Base-by-base conservation (phyloP, 2,113 vertebrate species). In the Dascyllus trimaculatus region DNA sequence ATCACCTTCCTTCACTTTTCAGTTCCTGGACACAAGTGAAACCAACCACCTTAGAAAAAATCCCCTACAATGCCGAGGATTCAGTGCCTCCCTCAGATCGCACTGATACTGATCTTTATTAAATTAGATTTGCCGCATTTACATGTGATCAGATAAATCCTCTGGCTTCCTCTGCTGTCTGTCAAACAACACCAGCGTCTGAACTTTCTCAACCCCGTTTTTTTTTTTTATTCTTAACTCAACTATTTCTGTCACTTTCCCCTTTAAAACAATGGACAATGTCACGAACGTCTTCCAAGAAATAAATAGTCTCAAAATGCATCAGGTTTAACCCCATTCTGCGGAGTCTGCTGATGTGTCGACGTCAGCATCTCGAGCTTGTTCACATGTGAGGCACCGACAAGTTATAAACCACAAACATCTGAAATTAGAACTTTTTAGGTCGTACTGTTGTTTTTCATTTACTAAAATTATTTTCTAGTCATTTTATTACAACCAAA, bases 1-100 rank as follows among this genome's bases (percentile, higher is more conserved):
- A 79, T 59, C 63, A 1, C 57, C 51, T 54, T 52, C 14, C 21
- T 24, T 73, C 14, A 51, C 10, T 32, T 73, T 24, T 24, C 15
- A 51, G 48, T 35, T 69, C 3, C 73, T 64, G 45, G 58, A 69
- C 40, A 51, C 19, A 35, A 38, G 4, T 26, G 35, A 40, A 40
- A 56, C 21, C 29, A 54, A 35, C 24, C 15, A 0, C n/a, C n/a
- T 60, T 19, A 25, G 43, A 60, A 71, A 54, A 61, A 54, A 7
- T 10, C 22, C 52, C 35, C 35, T 10, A 46, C 17, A 21, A 46
- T 1, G 13, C 51, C 29, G 18, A 35, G 29, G 4, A 6, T 29
- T 29, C 29, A 29, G 32, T 2, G 32, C 8, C 8, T 35, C 32
- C 7, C 7, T 35, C 32, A 35, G 32, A 35, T 7, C 32, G 7